A percentile compares a stretch with the other conserved stretches of the same genome.
Conservation (phyloP, 2,113 vertebrate genomes). For the Speoplatyrhinus poulsoni region DNA sequence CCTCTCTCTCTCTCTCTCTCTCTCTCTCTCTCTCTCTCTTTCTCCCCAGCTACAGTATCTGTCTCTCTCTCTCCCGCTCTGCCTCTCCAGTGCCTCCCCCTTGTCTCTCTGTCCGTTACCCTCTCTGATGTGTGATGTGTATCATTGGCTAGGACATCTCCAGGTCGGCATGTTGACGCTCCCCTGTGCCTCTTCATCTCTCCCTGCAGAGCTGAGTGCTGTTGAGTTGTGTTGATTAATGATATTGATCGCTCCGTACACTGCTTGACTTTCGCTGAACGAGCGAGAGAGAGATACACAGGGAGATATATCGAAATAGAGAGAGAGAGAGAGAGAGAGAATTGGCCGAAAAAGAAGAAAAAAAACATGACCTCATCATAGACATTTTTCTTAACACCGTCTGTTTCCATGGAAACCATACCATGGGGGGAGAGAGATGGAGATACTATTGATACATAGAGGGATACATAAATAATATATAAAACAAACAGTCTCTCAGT, state of each 20-base stretch:
- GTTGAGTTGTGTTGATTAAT: constrained; percentile 79
- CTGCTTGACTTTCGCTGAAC: constrained; percentile 72
- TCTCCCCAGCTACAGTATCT: constrained; percentile 56
- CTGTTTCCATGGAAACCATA: constrained; percentile 75
- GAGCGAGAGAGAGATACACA: constrained; percentile 44
- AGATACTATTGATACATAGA: constrained; percentile 39
- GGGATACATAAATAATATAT: constrained; percentile 16
- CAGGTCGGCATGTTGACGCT: constrained; percentile 74
- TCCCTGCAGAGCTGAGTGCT: constrained; percentile 73
- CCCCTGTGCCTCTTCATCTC: constrained; percentile 77
- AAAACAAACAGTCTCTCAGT: constrained; percentile 34
- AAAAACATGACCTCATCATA: constrained; percentile 47
- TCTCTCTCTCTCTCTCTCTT: constrained; percentile 50
- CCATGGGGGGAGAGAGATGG: constrained; percentile 44
- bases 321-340: constrained; percentile 36
- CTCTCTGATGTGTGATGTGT: constrained; percentile 77
- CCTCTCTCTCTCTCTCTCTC: constrained; percentile 35
- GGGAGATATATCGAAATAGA: constrained; percentile 26
- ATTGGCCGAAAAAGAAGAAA: constrained; percentile 32
- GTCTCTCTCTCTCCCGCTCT: constrained; percentile 55
- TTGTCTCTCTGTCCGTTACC: constrained; percentile 31
- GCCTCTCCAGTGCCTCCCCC: constrained; percentile 54
- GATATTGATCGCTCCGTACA: constrained; percentile 75
- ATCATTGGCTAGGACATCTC: constrained; percentile 77
- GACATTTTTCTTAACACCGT: constrained; percentile 34